These are phyloP conservation scores for Acrocephalus kingi DNA, from an alignment of 2,113 vertebrate species.

Conservation along the genomic window DNA sequence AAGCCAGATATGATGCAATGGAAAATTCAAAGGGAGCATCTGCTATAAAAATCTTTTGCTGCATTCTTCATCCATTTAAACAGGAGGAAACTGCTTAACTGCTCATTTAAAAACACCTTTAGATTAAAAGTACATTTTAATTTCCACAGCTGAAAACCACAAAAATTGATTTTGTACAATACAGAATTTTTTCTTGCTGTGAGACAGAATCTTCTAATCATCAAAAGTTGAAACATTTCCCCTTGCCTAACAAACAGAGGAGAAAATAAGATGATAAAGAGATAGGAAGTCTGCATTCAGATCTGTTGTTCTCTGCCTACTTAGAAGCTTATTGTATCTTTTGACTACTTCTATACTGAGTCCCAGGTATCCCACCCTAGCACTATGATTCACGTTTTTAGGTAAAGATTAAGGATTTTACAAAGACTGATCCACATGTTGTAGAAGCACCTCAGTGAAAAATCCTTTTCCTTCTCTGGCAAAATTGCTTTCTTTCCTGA, in stretches of 20 bases:
- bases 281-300: not conserved
- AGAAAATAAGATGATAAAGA: not conserved
- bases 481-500: not conserved
- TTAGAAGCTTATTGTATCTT: not conserved
- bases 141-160: not conserved
- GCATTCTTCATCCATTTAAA: not conserved
- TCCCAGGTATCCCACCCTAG: not conserved
- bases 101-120: not conserved
- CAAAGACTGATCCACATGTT: not conserved
- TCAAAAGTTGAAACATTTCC: not conserved
- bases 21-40: not conserved
- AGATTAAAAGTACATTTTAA: not conserved
- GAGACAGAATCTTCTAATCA: not conserved
- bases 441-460: not conserved
- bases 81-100: not conserved
- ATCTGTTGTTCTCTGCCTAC: not conserved
- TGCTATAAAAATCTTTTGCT: not conserved
- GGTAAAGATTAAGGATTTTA: not conserved
- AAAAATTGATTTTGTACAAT: not conserved
- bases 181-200: not conserved
- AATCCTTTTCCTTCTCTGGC: not conserved
- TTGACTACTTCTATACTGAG: not conserved
- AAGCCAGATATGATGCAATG: not conserved
- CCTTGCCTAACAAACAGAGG: not conserved
- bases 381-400: not conserved